Conservation (phyloP, 2,797 vertebrate genomes). For the Pampus argenteus region DNA sequence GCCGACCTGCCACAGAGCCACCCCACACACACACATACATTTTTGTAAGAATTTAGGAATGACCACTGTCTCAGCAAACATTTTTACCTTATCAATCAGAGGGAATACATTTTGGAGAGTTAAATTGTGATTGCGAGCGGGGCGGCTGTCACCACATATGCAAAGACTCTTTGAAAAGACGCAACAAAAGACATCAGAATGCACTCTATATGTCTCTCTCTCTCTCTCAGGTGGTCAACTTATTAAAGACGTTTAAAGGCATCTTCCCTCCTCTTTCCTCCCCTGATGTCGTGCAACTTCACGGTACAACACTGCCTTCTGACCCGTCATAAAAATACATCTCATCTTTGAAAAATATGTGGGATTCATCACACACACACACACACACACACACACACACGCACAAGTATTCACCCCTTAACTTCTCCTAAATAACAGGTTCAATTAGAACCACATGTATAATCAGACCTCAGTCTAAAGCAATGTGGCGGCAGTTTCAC, state of each 20-base stretch:
- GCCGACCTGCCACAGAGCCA: conserved; percentile 32
- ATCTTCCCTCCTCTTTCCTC: conserved; percentile 6
- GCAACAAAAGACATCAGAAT: conserved; percentile 21
- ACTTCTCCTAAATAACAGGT: conserved; percentile 81
- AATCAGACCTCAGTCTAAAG: conserved; percentile 80
- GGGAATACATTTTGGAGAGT: conserved; percentile 30
- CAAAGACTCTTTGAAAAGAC: conserved; percentile 42
- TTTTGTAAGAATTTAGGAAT: no score
- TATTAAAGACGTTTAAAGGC: conserved; percentile 26
- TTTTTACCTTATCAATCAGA: conserved; percentile 50
- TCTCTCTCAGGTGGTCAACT: conserved; percentile 55
- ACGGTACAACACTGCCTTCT: conserved; percentile 53
- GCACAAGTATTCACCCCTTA: conserved; percentile 59
- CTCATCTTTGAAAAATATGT: conserved; percentile 79
- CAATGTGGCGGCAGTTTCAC: conserved; percentile 69
- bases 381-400: conserved; percentile 33
- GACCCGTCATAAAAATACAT: conserved; percentile 68
- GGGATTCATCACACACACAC: conserved; percentile 72
- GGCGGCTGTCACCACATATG: conserved; percentile 34
- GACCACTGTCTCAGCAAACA: conserved; percentile 38
- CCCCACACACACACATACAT: conserved; percentile 7
- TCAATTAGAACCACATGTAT: conserved; percentile 89
- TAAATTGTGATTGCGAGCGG: not conserved
- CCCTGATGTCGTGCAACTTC: conserved; percentile 30
- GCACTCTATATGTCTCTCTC: not conserved